A percentile compares a stretch with the other conserved stretches of the same genome.
phyloP scores from a whole-genome alignment of 1,140 invertebrate species.

The Conus betulinus region DNA sequence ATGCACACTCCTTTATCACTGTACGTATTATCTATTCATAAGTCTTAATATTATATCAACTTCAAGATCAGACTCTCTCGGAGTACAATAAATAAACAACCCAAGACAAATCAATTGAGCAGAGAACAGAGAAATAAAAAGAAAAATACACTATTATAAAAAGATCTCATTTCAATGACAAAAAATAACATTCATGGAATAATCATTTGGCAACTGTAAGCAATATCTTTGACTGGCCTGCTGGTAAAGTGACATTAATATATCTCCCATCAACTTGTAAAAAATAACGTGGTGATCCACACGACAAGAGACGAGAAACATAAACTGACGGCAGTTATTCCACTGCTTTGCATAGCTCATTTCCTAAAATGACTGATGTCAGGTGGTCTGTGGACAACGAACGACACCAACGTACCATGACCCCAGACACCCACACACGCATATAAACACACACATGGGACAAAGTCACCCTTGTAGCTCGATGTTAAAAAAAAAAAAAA shows the following conservation, averaged over 20 bases:
- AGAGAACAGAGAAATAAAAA: neutral
- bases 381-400: neutral
- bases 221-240: constrained; percentile 16
- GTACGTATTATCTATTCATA: neutral
- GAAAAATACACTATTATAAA: neutral
- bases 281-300: neutral
- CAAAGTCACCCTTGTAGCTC: neutral
- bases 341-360: neutral
- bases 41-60: neutral
- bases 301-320: neutral
- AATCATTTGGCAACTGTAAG: constrained; percentile 26
- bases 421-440: no score
- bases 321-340: neutral
- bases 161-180: neutral
- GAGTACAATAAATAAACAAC: neutral
- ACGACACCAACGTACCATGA: neutral
- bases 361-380: neutral
- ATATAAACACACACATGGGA: neutral
- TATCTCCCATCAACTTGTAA: neutral
- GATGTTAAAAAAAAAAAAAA: neutral
- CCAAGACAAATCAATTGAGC: constrained; percentile 15
- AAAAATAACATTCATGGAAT: neutral
- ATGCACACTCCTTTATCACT: neutral
- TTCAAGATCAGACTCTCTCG: neutral
- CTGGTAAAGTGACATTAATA: neutral